phyloP scores from a whole-genome alignment of 2,113 vertebrate genomes.

The Pedionomus torquatus region DNA sequence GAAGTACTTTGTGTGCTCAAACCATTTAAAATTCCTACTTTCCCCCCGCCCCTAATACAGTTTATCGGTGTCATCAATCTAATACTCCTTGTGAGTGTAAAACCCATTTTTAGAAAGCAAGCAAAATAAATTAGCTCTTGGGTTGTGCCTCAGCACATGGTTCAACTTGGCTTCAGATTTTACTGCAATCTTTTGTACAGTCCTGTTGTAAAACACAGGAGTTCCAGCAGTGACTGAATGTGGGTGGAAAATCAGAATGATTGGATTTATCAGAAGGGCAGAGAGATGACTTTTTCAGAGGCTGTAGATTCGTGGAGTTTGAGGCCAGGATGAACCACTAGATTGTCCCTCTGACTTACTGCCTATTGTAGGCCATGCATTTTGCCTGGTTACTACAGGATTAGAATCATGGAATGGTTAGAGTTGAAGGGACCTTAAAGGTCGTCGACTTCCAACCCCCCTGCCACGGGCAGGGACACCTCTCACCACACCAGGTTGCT shows the following conservation, averaged over 20 bases:
- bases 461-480: too few relatives aligned
- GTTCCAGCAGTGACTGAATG: not conserved
- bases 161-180: not conserved
- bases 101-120: not conserved
- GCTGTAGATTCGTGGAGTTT: not conserved
- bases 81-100: not conserved
- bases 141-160: not conserved
- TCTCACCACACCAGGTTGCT: too few relatives aligned
- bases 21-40: not conserved
- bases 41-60: not conserved
- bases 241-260: not conserved
- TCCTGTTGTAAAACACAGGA: not conserved
- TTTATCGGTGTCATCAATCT: slow-evolving; percentile 5
- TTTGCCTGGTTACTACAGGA: not conserved
- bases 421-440: too few relatives aligned
- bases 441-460: too few relatives aligned
- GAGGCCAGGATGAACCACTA: not conserved
- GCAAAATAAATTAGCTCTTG: not conserved
- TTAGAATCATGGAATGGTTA: not conserved
- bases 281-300: not conserved
- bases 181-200: not conserved
- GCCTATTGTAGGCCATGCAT: rapidly evolving
- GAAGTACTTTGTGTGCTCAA: not conserved
- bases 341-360: not conserved
- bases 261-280: not conserved